Conservation (phyloP, 1,140 invertebrate species). For the Homalodisca vitripennis region DNA sequence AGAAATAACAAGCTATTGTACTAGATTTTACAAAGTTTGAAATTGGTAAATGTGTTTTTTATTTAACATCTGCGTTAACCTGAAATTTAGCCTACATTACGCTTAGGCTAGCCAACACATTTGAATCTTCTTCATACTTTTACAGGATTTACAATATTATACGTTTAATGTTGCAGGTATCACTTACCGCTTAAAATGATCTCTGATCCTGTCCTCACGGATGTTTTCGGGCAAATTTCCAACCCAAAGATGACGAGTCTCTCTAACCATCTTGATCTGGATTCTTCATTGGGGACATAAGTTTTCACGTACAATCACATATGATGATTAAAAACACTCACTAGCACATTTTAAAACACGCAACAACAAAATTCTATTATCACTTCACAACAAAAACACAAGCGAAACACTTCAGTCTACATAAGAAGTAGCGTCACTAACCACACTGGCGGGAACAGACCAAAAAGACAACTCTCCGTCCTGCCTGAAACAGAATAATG, state of each 20-base stretch:
- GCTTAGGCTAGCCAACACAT: neutral
- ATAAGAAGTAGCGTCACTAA: slow-evolving; percentile 40
- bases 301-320: slow-evolving; percentile 40
- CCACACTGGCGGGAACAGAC: slow-evolving; percentile 42
- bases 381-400: slow-evolving; percentile 35
- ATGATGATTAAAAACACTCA: slow-evolving; percentile 39
- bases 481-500: slow-evolving; percentile 28
- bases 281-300: slow-evolving; percentile 57
- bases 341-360: slow-evolving; percentile 36
- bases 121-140: neutral
- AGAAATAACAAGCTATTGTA: too few relatives aligned
- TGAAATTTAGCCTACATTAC: too few relatives aligned
- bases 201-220: slow-evolving; percentile 90
- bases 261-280: slow-evolving; percentile 96
- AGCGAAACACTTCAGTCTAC: slow-evolving; percentile 39
- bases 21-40: too few relatives aligned
- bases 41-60: too few relatives aligned
- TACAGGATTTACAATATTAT: neutral
- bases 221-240: slow-evolving; percentile 99
- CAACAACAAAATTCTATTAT: slow-evolving; percentile 35
- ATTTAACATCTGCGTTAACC: too few relatives aligned
- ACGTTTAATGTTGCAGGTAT: neutral
- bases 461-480: slow-evolving; percentile 32
- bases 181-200: slow-evolving; percentile 95
- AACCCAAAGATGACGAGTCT: slow-evolving; percentile 99